Evolutionary conservation across 2,797 vertebrate species (phyloP).

Genomic region (Siniperca undulata): DNA sequence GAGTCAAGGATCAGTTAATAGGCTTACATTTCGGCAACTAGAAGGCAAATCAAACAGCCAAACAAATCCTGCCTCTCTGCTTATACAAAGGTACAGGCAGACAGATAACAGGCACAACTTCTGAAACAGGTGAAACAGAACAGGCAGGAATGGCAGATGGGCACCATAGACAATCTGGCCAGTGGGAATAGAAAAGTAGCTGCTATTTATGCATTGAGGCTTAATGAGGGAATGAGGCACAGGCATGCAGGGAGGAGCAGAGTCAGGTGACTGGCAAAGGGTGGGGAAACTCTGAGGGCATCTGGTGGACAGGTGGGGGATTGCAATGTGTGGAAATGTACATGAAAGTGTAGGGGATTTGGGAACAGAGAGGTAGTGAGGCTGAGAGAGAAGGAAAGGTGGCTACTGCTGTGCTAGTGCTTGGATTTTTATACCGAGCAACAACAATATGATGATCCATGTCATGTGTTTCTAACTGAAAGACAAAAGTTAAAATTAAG

Average conservation of each 20-base stretch:
- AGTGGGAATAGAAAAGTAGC: no score
- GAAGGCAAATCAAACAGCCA: background rate
- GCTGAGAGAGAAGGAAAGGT: background rate
- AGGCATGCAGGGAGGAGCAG: background rate
- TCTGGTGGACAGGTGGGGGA: slow-evolving; percentile 19
- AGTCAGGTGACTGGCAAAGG: background rate
- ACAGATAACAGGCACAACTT: background rate
- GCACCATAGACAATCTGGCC: background rate
- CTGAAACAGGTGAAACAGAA: background rate
- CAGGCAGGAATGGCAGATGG: background rate
- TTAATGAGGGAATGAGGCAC: no score
- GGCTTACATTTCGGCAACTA: background rate
- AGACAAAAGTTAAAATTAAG: background rate
- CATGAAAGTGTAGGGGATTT: no score
- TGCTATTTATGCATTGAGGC: background rate
- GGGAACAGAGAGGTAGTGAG: background rate
- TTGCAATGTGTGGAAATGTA: background rate
- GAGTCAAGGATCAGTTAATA: background rate
- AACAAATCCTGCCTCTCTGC: background rate
- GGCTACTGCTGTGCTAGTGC: background rate
- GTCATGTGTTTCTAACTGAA: background rate
- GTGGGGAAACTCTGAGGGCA: background rate
- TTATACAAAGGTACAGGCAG: background rate
- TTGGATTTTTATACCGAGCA: background rate
- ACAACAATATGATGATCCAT: background rate